phyloP scores from a whole-genome alignment of 2,113 vertebrate species.

The Antennarius striatus region DNA sequence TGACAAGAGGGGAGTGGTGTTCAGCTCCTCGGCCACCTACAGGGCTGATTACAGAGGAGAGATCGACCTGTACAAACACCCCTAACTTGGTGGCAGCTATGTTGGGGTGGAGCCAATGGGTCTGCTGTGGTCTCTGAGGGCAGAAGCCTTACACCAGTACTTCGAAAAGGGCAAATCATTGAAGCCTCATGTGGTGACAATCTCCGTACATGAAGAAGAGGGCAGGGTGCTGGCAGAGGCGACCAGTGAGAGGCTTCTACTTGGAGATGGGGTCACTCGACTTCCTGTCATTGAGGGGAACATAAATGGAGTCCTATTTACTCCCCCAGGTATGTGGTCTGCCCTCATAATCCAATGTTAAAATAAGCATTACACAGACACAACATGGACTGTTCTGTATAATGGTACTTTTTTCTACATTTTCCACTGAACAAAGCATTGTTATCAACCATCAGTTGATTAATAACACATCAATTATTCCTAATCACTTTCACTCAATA shows the following conservation, averaged over 20 bases:
- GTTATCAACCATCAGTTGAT: too few species aligned
- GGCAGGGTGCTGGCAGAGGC: slow-evolving; percentile 44
- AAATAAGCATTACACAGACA: too few species aligned
- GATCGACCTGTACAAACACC: slow-evolving; percentile 49
- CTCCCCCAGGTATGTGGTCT: slow-evolving; percentile 45
- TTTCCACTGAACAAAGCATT: too few species aligned
- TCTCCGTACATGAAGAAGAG: slow-evolving; percentile 55
- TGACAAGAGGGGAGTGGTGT: slow-evolving; percentile 35
- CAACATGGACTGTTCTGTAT: too few species aligned
- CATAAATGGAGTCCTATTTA: slow-evolving; percentile 54
- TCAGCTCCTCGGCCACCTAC: slow-evolving; percentile 54
- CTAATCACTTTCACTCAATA: too few species aligned
- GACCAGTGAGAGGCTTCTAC: slow-evolving; percentile 52
- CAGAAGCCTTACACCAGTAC: slow-evolving; percentile 8
- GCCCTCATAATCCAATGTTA: too few species aligned
- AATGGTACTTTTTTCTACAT: too few species aligned
- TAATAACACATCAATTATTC: too few species aligned
- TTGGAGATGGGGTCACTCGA: slow-evolving; percentile 43
- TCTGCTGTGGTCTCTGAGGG: slow-evolving; percentile 53
- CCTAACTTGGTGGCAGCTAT: slow-evolving; percentile 56
- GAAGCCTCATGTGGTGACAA: slow-evolving; percentile 45
- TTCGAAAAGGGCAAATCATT: slow-evolving; percentile 13
- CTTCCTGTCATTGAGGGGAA: slow-evolving; percentile 32
- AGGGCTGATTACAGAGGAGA: slow-evolving; percentile 44
- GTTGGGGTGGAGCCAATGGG: slow-evolving; percentile 60